Conservation (phyloP, 64 coral and sea anemone genomes). For the Pachyseris speciosa region DNA sequence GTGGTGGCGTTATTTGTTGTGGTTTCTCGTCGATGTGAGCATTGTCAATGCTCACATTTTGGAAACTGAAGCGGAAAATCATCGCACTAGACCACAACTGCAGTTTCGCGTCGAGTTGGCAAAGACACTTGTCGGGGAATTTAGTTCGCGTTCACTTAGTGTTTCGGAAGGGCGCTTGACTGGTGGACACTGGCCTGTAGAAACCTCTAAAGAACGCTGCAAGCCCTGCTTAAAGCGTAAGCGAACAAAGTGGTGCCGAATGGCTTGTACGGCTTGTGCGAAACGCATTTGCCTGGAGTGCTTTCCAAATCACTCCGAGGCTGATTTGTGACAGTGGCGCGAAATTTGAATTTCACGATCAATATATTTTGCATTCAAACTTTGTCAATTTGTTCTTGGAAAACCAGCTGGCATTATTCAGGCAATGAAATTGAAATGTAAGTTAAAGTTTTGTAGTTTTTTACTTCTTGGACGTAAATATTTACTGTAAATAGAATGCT, state of each 20-base stretch:
- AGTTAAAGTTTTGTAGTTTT: constrained; percentile 1
- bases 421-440: no score
- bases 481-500: not conserved
- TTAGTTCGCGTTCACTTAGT: constrained; percentile 14
- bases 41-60: constrained; percentile 55
- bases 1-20: constrained; percentile 34
- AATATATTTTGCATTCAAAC: no score
- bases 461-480: constrained; percentile 3
- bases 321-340: not conserved
- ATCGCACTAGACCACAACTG: constrained; percentile 18
- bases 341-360: constrained; percentile 22
- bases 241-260: not conserved
- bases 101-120: constrained; percentile 12
- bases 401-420: not conserved
- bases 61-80: constrained; percentile 49
- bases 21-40: constrained; percentile 37
- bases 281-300: constrained; percentile 29
- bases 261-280: not conserved
- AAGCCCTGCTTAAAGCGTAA: constrained; percentile 38
- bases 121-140: constrained; percentile 23
- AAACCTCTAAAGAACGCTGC: constrained; percentile 31
- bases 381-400: not conserved
- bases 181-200: constrained; percentile 9
- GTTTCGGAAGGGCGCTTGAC: not conserved
- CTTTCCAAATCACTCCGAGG: constrained; percentile 16